phyloP scores from a whole-genome alignment of 1,140 invertebrate species.

The Tetragonula clypearis region DNA sequence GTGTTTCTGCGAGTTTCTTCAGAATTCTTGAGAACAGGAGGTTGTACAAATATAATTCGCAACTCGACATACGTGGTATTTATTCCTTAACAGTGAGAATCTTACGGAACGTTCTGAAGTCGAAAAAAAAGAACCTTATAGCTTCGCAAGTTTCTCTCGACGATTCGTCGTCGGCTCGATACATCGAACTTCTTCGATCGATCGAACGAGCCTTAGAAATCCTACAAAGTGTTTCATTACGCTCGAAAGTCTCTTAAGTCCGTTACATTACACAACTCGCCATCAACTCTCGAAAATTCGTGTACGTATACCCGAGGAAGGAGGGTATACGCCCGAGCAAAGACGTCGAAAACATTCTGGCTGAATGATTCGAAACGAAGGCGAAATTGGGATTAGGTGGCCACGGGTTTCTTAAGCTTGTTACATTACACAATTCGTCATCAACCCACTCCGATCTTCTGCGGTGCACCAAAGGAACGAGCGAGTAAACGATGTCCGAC shows the following conservation, averaged over 20 bases:
- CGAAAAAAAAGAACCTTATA: too few relatives aligned
- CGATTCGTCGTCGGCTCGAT: too few relatives aligned
- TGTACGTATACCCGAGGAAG: too few relatives aligned
- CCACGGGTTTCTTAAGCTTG: too few relatives aligned
- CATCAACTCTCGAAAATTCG: too few relatives aligned
- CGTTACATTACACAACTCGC: too few relatives aligned
- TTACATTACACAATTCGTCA: background rate
- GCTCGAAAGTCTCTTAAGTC: too few relatives aligned
- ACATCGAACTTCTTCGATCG: too few relatives aligned
- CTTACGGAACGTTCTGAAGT: background rate
- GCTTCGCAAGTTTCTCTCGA: too few relatives aligned
- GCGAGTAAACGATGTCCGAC: constrained; percentile 11
- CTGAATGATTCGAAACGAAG: background rate
- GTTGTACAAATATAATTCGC: background rate
- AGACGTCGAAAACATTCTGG: background rate
- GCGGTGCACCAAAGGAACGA: background rate
- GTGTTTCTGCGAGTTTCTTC: background rate
- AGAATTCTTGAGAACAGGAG: background rate
- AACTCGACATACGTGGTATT: background rate
- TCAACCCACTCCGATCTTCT: background rate
- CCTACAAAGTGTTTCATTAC: too few relatives aligned
- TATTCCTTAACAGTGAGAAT: background rate
- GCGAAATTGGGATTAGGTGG: background rate
- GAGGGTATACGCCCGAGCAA: too few relatives aligned
- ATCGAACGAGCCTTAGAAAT: too few relatives aligned